Conservation (phyloP, 2,797 vertebrate species). For the Malacoctenus gilli region DNA sequence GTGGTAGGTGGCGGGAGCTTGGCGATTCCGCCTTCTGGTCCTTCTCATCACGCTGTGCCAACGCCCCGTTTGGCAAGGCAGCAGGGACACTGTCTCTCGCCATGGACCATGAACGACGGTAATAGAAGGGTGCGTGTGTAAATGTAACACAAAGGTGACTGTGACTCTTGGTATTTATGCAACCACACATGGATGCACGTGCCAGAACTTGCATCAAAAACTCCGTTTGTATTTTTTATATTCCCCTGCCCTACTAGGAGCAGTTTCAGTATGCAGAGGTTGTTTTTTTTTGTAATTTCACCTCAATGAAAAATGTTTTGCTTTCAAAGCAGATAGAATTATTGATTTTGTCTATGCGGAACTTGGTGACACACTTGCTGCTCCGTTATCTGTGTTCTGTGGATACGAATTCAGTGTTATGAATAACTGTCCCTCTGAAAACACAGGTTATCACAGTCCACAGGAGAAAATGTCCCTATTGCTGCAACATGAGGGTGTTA, state of each 20-base stretch:
- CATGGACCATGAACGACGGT: conserved; percentile 19
- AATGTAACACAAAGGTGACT: conserved; percentile 11
- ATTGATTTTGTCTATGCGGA: no score
- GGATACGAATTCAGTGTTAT: conserved; percentile 6
- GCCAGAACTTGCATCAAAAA: no score
- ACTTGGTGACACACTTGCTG: no score
- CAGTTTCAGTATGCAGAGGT: no score
- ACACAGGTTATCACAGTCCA: conserved; percentile 3
- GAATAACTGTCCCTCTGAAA: neutral
- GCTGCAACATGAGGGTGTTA: conserved; percentile 3
- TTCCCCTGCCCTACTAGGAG: no score
- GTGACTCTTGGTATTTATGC: neutral
- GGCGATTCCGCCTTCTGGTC: conserved; percentile 35
- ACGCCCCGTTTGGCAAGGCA: conserved; percentile 34
- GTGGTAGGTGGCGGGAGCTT: conserved; percentile 48
- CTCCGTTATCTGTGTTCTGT: conserved; percentile 13
- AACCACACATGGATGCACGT: no score
- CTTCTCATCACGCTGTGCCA: conserved; percentile 55
- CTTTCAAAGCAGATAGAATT: no score
- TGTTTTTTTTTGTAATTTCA: no score
- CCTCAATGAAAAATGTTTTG: no score
- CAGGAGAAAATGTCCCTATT: no score
- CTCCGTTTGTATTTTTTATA: no score
- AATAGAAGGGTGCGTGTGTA: conserved; percentile 15
- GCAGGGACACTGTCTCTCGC: conserved; percentile 10